Conservation (phyloP, 2,888 invertebrate genomes). For the Xanthorhoe spadicearia region DNA sequence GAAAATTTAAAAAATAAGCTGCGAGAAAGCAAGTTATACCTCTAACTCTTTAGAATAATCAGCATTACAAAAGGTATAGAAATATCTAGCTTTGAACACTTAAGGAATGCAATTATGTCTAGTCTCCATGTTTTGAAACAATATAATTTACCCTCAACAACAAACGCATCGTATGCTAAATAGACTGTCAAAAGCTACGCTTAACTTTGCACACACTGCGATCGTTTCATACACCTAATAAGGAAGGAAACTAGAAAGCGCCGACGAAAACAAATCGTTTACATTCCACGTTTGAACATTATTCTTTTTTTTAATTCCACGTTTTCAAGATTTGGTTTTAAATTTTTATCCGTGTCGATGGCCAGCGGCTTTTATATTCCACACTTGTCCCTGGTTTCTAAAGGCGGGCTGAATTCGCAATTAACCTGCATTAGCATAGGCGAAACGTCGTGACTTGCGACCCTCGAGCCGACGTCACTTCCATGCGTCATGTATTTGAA, state of each 20-base stretch:
- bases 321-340: conserved; percentile 14
- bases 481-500: conserved; percentile 23
- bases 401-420: conserved; percentile 74
- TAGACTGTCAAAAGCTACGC: conserved; percentile 27
- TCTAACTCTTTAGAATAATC: background rate
- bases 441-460: conserved; percentile 53
- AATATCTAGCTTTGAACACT: background rate
- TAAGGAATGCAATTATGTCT: conserved; percentile 11
- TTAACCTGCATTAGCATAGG: conserved; percentile 75
- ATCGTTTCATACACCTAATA: conserved; percentile 36
- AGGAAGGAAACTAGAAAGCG: conserved; percentile 45
- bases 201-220: conserved; percentile 13
- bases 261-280: conserved; percentile 30
- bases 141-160: conserved; percentile 25
- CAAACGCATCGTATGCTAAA: conserved; percentile 32
- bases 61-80: background rate
- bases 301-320: conserved; percentile 26
- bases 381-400: conserved; percentile 65
- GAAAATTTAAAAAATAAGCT: no score
- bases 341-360: conserved; percentile 24
- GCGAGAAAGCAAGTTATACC: no score
- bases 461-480: conserved; percentile 44
- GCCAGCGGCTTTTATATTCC: conserved; percentile 62
- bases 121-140: conserved; percentile 20
- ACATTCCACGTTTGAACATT: conserved; percentile 34